Base-by-base conservation (phyloP, 2,888 invertebrate species). In the Rhyacophila evoluta region DNA sequence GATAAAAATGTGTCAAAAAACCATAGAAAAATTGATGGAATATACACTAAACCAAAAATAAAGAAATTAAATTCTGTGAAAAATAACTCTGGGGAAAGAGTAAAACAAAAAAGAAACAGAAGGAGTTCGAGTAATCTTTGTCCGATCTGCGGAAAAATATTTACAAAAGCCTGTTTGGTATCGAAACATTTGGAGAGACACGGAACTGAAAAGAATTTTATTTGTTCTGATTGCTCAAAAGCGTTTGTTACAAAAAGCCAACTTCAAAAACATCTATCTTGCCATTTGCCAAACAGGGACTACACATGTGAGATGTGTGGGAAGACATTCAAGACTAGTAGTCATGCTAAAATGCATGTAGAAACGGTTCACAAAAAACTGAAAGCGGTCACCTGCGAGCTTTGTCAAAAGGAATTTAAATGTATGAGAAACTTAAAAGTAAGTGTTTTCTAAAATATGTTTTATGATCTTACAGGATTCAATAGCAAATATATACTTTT, bases 301-400 rank as follows among this genome's bases (percentile, higher is more conserved):
- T 78, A 75, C 28, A 71, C 78, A 0, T 78, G 78, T 11, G 78
- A 78, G 29, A 72, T 72, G 6, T 78, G 78, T 27, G 78, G 78
- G 39, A 78, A 78, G 29, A 67, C 75, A 28, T 78, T 78, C 36
- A 78, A 78, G 37, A 78, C 72, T 77, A 83, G 83, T 0, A 78
- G 83, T 3, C 84, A 85, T 39, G 85, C 85, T 4, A 79, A 72
- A 37, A 72, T 72, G 19, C 79, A 79, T 12, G 39, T 39, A 15
- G 75, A 79, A 8, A 72, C 55, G 1, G 79, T 79, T 6, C 79
- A 79, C 41, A 75, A 79, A 15, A 75, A 72, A 19, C 67, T 39
- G 2, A 55, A 72, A 29, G 37, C 41, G n/a, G 79, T 75, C 5
- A 37, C 67, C 2, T 79, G 79, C 19, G 55, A 72, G 15, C 37